Base-by-base conservation (phyloP, 1,140 invertebrate species). In the Chironomus striatipennis region DNA sequence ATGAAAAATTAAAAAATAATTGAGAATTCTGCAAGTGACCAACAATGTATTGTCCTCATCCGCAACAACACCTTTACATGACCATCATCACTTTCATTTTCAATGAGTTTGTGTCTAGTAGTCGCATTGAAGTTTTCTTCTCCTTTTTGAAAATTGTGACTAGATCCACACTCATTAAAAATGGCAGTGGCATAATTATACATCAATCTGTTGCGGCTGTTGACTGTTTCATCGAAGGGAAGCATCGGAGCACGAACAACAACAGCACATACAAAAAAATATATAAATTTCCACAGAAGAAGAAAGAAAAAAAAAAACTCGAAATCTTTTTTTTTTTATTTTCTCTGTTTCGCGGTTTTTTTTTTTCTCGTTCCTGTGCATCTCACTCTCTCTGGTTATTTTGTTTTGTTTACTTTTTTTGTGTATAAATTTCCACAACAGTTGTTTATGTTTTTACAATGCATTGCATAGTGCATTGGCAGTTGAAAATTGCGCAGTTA, bases 111-210 rank as follows among this genome's bases (percentile, higher is more conserved):
- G 65, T 18, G 17, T 70, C 65, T 70, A 70, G 65, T 70, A 34
- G 65, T 70, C 65, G 65, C 65, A 70, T 70, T 70, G 65, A 70
- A 20, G 20, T 20, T 70, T 18, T 57, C 9, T 57, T 57, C 7
- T 57, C 7, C 9, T 10, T 70, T 20, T 18, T 20, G 5, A 70
- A 70, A 70, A 20, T 70, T 70, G 65, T 70, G 65, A 70, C 65
- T 70, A 70, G 65, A 70, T 70, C 65, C 65, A 70, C 65, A 70
- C 65, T 70, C 65, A 70, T 70, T 70, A 70, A 70, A 70, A 70
- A 70, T 70, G 65, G 65, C 65, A 70, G 65, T 70, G 47, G 24
- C 47, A n/a, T n/a, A 57, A 57, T 57, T 57, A n/a, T n/a, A 34
- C 47, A 57, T 57, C 47, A 57, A 57, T 57, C 47, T 57, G 47